Evolutionary conservation across 2,113 vertebrate species (phyloP), one percentile per base, ranked within the genome.

Genomic region (Catagonus wagneri): DNA sequence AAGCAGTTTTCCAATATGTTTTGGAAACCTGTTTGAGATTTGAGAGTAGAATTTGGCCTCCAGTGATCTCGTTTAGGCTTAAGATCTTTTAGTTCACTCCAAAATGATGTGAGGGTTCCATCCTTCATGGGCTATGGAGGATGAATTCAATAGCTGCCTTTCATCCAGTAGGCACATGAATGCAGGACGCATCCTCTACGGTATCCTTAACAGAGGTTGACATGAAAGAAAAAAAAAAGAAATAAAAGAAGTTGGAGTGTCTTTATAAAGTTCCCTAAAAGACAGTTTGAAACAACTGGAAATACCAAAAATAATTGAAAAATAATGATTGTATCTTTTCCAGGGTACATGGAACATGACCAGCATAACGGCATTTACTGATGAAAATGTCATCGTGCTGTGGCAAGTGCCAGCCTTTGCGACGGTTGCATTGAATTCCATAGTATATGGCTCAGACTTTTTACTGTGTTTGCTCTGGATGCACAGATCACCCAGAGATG

Each of bases 1-100:
- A 69, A 97, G 75, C 81, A 83, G 29, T 83, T 97, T 96, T 92
- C 80, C 36, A 68, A 61, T 44, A 78, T 50, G 63, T 96, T 94
- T 97, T 90, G 20, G 91, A 81, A 95, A 89, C 60, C 83, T 89
- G 25, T 65, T 96, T 96, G 90, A 89, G 50, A 95, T 91, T 90
- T 90, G 96, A 86, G 75, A 79, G 34, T 61, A 78, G 68, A 84
- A 76, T 93, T 91, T 76, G 61, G 61, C 39, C 97, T 98, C 95
- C n/a, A 32, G 60, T 58, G 29, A 56, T 58, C 56, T 95, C 58
- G 39, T 94, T 95, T 86, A 56, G n/a, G 14, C 44, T 83, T 83
- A 94, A 58, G 61, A 36, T 83, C 54, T 93, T 92, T 90, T 72
- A 34, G 20, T 87, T 95, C 54, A 84, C 60, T 92, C 58, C 44